Evolutionary conservation across 2,797 vertebrate genomes (phyloP).

Genomic region (Hozukius guyotensis): DNA sequence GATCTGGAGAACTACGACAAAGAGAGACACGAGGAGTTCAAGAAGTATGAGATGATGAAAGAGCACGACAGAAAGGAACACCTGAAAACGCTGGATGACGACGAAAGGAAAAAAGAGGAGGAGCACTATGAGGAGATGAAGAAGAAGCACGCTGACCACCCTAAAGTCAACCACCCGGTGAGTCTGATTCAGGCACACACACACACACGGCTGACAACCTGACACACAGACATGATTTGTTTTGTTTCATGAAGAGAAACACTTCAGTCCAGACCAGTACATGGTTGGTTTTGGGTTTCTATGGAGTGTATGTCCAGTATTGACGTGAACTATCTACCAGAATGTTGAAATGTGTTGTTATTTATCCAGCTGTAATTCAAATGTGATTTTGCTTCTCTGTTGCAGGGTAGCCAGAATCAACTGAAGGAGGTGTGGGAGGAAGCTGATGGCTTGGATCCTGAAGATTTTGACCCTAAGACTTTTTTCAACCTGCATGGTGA

Average conservation of each 20-base stretch:
- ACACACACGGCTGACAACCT: background rate
- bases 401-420: slow-evolving; percentile 96
- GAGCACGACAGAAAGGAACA: slow-evolving; percentile 95
- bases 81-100: slow-evolving; percentile 92
- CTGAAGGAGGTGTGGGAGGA: slow-evolving; percentile 99
- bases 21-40: slow-evolving; percentile 96
- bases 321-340: background rate
- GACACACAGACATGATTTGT: background rate
- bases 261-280: background rate
- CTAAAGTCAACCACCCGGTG: slow-evolving; percentile 98
- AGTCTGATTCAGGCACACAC: slow-evolving; percentile 44
- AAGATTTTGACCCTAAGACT: slow-evolving; percentile 97
- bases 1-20: slow-evolving; percentile 97
- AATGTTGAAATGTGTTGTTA: background rate
- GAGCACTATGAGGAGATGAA: slow-evolving; percentile 94
- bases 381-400: slow-evolving; percentile 1
- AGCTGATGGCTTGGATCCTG: slow-evolving; percentile 94
- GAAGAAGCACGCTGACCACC: slow-evolving; percentile 96
- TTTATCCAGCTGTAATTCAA: background rate
- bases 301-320: background rate
- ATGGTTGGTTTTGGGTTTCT: background rate
- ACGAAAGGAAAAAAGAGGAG: slow-evolving; percentile 90
- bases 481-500: slow-evolving; percentile 98
- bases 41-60: slow-evolving; percentile 98
- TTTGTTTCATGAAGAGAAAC: background rate